Evolutionary conservation across 30 jellyfish, hydroid and myxozoan species (phyloP), one percentile per base, ranked within the genome.

Genomic region (Pelagia noctiluca): DNA sequence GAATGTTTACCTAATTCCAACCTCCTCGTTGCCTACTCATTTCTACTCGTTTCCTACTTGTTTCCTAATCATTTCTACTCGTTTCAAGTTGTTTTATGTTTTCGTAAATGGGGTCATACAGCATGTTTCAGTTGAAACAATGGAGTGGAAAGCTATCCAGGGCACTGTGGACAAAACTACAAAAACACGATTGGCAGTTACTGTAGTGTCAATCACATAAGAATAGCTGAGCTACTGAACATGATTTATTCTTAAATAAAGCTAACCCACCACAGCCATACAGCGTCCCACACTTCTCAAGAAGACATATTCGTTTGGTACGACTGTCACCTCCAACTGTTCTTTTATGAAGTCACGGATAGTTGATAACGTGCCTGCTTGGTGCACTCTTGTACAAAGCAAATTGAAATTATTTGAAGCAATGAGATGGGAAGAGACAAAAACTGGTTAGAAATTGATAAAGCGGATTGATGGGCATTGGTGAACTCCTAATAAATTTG

Each of bases 201-300:
- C 24, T 22, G 24, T 2, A 2, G 3, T 18, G 78, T 48, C 30
- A 2, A 64, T 29, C 78, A 64, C 78, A 2, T 18, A 33, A 68
- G 22, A 19, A 16, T 35, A 18, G 61, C n/a, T n/a, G n/a, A n/a
- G n/a, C n/a, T n/a, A n/a, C n/a, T n/a, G 36, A 30, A 4, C 0
- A 38, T 37, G 2, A 13, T 2, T 36, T n/a, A 37, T 0, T 2
- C 12, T 2, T 37, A n/a, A 19, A 0, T 25, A 34, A 36, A n/a
- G 16, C 23, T 2, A 13, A 68, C 96, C 60, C 63, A 90, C 97
- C 35, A 77, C 80, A 31, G 97, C 97, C 61, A 90, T 52, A 52
- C 97, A 90, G 30, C 97, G 38, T 35, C 97, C 97, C 67, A 90
- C 97, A 78, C 93, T 90, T 68, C 97, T 42, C 50, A 90, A 57